phyloP scores from a whole-genome alignment of 2,113 vertebrate genomes.

The Anoura caudifer region DNA sequence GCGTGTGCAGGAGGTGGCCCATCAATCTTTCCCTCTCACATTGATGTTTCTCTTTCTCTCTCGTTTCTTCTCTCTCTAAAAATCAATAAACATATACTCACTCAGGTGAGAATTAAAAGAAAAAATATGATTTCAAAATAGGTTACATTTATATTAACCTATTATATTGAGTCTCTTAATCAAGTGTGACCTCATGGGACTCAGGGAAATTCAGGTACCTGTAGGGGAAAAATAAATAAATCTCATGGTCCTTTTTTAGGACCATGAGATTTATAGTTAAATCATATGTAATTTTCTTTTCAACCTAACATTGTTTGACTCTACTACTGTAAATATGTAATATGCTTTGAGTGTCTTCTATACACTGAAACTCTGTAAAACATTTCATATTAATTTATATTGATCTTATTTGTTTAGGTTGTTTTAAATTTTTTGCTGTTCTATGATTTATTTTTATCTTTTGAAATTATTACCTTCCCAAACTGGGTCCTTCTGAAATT shows the following conservation, averaged over 20 bases:
- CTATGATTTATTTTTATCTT: background rate
- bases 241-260: background rate
- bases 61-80: too few species aligned
- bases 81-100: too few species aligned
- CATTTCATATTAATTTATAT: background rate
- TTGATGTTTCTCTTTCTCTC: too few species aligned
- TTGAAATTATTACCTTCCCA: background rate
- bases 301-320: background rate
- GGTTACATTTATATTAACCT: background rate
- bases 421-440: background rate
- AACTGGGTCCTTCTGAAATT: background rate
- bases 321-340: background rate
- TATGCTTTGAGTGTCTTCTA: background rate
- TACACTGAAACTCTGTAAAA: background rate
- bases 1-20: too few species aligned
- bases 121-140: background rate
- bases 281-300: background rate
- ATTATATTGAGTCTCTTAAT: background rate
- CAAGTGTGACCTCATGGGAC: background rate
- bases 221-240: background rate
- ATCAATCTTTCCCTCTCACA: too few species aligned
- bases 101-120: background rate
- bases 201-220: background rate
- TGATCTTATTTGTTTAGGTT: background rate
- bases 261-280: background rate